These are phyloP conservation scores for Gymnobelideus leadbeateri DNA, from an alignment of 2,113 vertebrate species.

Conservation along the genomic window DNA sequence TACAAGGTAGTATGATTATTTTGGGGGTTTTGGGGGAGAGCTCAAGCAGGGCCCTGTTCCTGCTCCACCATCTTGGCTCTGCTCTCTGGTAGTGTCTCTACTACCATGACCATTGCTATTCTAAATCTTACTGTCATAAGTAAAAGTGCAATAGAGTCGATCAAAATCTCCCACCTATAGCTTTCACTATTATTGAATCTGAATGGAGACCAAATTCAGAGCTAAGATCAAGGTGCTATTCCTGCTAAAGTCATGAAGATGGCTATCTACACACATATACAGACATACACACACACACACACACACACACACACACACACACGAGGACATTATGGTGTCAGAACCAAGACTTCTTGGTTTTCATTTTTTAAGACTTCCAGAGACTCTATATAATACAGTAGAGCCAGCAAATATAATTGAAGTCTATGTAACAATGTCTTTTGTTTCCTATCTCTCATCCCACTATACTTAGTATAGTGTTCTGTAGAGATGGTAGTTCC, in stretches of 20 bases:
- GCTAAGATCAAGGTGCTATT: background rate
- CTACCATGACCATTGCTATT: background rate
- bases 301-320: background rate
- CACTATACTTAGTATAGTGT: background rate
- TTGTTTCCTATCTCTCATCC: background rate
- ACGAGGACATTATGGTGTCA: background rate
- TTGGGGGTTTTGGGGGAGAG: too few relatives aligned
- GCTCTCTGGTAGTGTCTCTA: too few relatives aligned
- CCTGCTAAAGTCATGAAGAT: background rate
- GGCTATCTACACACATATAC: background rate
- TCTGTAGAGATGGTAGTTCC: background rate
- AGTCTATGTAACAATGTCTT: background rate
- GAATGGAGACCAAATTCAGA: conserved; percentile 9
- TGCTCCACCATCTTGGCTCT: too few relatives aligned
- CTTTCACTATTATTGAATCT: background rate
- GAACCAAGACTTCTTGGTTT: background rate
- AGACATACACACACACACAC: background rate
- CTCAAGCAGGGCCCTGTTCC: too few relatives aligned
- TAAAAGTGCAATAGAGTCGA: background rate
- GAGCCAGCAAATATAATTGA: background rate
- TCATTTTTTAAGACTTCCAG: background rate
- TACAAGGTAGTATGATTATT: background rate
- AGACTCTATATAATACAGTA: background rate
- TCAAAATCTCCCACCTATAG: background rate
- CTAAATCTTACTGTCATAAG: background rate